A percentile compares a stretch with the other conserved stretches of the same genome.
Evolutionary conservation across 2,113 vertebrate genomes (phyloP).

Genomic region (Toxostoma redivivum): DNA sequence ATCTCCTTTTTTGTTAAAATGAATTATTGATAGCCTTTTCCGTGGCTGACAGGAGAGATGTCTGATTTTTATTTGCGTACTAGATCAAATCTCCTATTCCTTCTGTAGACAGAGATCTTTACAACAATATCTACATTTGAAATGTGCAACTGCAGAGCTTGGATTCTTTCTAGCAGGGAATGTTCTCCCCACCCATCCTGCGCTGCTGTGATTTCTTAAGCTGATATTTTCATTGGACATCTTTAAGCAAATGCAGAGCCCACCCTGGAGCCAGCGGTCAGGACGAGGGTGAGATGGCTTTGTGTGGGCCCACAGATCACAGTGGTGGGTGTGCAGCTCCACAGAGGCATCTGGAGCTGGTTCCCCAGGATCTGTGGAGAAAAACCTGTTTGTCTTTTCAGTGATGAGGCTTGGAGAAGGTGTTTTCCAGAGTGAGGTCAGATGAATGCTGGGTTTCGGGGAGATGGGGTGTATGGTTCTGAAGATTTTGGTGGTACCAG

Average conservation of each 20-base stretch:
- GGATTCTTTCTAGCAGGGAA: background rate
- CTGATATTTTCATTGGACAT: slow-evolving; percentile 35
- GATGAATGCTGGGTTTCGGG: background rate
- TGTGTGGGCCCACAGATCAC: slow-evolving; percentile 32
- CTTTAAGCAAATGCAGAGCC: background rate
- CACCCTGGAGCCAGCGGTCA: background rate
- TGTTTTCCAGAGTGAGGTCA: background rate
- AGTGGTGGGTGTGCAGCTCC: background rate
- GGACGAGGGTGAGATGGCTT: background rate
- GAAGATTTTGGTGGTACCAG: background rate
- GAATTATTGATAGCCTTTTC: slow-evolving; percentile 52
- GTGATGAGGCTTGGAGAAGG: background rate
- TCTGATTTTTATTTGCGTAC: slow-evolving; percentile 17
- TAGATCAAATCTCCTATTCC: slow-evolving; percentile 21
- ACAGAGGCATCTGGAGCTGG: background rate
- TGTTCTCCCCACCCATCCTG: slow-evolving; percentile 10
- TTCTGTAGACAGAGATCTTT: slow-evolving; percentile 1
- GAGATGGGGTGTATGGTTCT: background rate
- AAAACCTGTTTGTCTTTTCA: background rate
- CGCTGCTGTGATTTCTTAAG: background rate
- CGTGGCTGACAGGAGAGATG: slow-evolving; percentile 5
- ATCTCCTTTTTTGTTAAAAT: slow-evolving; percentile 46
- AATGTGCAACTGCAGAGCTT: background rate
- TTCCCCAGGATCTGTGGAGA: background rate
- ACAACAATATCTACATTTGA: background rate